phyloP scores from a whole-genome alignment of 2,888 invertebrate genomes.

The Drosophila neonasuta region DNA sequence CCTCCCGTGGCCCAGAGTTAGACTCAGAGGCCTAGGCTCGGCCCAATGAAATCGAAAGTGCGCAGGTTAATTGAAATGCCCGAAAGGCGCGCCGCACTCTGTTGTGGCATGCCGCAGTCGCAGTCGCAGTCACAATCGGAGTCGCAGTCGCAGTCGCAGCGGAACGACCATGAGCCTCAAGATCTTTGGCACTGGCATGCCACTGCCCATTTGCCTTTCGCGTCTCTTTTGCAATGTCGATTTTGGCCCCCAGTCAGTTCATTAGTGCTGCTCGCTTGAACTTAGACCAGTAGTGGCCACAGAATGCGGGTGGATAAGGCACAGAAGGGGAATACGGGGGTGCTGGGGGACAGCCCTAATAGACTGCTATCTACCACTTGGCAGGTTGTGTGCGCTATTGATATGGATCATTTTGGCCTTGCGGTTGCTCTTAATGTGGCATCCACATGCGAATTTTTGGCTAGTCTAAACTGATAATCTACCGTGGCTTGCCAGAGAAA shows the following conservation, averaged over 20 bases:
- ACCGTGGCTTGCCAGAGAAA: conserved; percentile 37
- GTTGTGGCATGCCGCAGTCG: conserved; percentile 39
- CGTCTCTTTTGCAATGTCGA: conserved; percentile 9
- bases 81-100: conserved; percentile 60
- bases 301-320: conserved; percentile 15
- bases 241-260: conserved; percentile 26
- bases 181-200: conserved; percentile 51
- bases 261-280: conserved; percentile 43
- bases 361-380: conserved; percentile 50
- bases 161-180: conserved; percentile 48
- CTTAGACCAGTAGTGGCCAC: conserved; percentile 43
- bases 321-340: not conserved
- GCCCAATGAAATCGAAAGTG: conserved; percentile 73
- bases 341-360: conserved; percentile 26
- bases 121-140: not conserved
- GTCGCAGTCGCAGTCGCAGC: conserved; percentile 1
- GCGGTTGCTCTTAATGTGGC: conserved; percentile 45
- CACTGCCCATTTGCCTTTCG: conserved; percentile 50
- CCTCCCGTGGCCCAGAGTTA: conserved; percentile 3
- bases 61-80: conserved; percentile 76
- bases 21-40: conserved; percentile 21
- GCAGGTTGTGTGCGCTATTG: conserved; percentile 50
- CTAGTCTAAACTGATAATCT: not conserved
- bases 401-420: conserved; percentile 46
- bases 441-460: conserved; percentile 25